These are phyloP conservation scores for Xiphophorus hellerii DNA, from an alignment of 2,113 vertebrate species.

Conservation along the genomic window DNA sequence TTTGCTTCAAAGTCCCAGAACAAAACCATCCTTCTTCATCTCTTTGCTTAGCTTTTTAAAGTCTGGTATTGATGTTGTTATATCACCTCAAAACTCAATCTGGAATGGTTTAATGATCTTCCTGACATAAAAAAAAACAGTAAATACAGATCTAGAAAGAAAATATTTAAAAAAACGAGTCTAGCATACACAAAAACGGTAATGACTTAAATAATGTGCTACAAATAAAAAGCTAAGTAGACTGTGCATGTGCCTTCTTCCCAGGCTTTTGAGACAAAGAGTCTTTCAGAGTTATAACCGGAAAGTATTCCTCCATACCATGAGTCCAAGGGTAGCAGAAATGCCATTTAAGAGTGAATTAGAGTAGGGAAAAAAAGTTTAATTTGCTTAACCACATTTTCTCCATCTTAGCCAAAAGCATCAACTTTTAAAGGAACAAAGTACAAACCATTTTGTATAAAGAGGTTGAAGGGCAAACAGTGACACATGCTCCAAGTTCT, in stretches of 20 bases:
- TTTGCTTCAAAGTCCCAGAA: too few relatives aligned
- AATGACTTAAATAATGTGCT: neutral
- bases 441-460: slow-evolving; percentile 49
- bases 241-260: neutral
- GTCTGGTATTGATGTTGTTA: too few relatives aligned
- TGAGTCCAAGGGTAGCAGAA: neutral
- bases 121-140: neutral
- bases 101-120: neutral
- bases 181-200: neutral
- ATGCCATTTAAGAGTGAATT: neutral
- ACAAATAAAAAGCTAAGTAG: neutral
- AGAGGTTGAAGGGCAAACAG: slow-evolving; percentile 65
- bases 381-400: slow-evolving; percentile 15
- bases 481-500: slow-evolving; percentile 70
- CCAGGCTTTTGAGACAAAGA: neutral
- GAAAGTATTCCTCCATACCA: neutral
- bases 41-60: too few relatives aligned
- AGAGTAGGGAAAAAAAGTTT: neutral
- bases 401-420: slow-evolving; percentile 26
- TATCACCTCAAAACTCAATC: neutral
- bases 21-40: too few relatives aligned
- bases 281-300: neutral
- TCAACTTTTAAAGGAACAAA: slow-evolving; percentile 29
- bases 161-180: neutral
- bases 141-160: neutral